phyloP scores from a whole-genome alignment of 2,113 vertebrate species.

The Trachemys scripta region DNA sequence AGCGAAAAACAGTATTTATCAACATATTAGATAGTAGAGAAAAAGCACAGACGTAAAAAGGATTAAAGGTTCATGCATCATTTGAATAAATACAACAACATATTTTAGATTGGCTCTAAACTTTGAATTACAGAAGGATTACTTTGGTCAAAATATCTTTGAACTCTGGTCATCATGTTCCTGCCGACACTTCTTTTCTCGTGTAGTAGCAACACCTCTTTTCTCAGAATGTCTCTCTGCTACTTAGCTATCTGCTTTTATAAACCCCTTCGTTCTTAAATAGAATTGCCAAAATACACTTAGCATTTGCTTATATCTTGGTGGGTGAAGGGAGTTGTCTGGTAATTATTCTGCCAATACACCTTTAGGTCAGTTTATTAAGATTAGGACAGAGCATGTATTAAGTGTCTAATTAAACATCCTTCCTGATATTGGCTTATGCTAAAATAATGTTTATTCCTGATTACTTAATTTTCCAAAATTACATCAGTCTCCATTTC shows the following conservation, averaged over 20 bases:
- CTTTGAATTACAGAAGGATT: not conserved
- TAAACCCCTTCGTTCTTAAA: not conserved
- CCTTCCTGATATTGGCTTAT: not conserved
- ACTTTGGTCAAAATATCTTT: slow-evolving; percentile 5
- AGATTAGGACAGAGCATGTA: not conserved
- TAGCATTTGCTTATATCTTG: not conserved
- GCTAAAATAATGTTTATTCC: not conserved
- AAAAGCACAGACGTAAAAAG: slow-evolving; percentile 3
- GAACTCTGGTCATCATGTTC: not conserved
- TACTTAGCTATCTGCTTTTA: not conserved
- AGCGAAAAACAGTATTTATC: slow-evolving; percentile 12
- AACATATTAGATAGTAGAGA: not conserved
- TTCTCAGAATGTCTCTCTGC: not conserved
- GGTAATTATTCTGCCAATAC: not conserved
- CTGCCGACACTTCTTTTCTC: not conserved
- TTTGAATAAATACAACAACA: not conserved
- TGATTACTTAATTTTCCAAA: slow-evolving; percentile 37
- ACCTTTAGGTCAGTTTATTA: slow-evolving; percentile 1
- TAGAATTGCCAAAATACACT: not conserved
- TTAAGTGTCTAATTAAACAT: not conserved
- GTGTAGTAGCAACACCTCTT: slow-evolving; percentile 10
- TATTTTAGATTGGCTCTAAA: slow-evolving; percentile 20
- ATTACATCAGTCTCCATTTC: slow-evolving; percentile 34
- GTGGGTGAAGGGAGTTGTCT: not conserved
- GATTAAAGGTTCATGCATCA: not conserved